A percentile compares a stretch with the other conserved stretches of the same genome.
Evolutionary conservation across 1,140 invertebrate genomes (phyloP).

Genomic region (Caligus rogercresseyi): DNA sequence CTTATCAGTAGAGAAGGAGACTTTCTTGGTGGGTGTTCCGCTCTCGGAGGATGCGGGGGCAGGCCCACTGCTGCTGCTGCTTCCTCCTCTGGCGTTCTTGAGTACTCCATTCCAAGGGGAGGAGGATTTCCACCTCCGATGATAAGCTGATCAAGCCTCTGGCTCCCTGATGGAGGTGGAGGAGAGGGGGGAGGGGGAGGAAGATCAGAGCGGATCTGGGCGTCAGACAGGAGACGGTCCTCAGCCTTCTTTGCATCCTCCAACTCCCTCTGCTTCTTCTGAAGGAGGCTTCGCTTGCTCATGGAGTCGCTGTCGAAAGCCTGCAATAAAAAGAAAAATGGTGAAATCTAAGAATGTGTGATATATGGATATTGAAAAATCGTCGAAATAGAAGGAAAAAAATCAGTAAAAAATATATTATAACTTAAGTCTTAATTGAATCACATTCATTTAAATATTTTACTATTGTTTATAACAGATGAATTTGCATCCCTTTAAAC

Average conservation of each 20-base stretch:
- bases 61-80: conserved; percentile 18
- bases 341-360: too few species aligned
- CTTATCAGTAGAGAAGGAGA: conserved; percentile 39
- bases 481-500: too few species aligned
- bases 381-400: too few species aligned
- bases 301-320: conserved; percentile 35
- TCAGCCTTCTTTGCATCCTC: conserved; percentile 29
- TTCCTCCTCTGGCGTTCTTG: background rate
- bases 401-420: too few species aligned
- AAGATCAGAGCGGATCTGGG: conserved; percentile 27
- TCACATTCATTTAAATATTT: too few species aligned
- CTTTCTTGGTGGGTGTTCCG: conserved; percentile 15
- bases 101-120: too few species aligned
- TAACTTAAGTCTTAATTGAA: too few species aligned
- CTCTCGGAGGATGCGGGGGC: conserved; percentile 15
- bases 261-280: conserved; percentile 27
- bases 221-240: conserved; percentile 28
- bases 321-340: too few species aligned
- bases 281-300: conserved; percentile 35
- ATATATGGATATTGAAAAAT: too few species aligned
- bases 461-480: too few species aligned
- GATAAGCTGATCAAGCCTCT: conserved; percentile 36
- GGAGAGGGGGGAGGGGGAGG: conserved; percentile 24
- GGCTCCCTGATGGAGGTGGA: conserved; percentile 23
- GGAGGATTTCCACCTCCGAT: too few species aligned